A percentile compares a stretch with the other conserved stretches of the same genome.
Conservation (phyloP, 2,888 invertebrate species). For the Drosophila formosana region DNA sequence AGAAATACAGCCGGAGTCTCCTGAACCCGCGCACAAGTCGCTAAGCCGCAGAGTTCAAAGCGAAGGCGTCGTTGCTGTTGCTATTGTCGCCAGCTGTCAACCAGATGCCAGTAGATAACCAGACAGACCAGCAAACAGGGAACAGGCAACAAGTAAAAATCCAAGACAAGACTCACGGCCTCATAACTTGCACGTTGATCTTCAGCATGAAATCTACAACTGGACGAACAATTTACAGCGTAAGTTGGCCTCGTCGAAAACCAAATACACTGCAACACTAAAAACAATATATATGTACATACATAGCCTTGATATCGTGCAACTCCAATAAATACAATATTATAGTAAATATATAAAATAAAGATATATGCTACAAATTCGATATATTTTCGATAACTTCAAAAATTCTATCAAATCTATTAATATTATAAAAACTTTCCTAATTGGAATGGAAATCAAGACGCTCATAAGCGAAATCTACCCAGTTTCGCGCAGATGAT, state of each 20-base stretch:
- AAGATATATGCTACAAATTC: background rate
- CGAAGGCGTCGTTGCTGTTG: conserved; percentile 48
- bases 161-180: conserved; percentile 30
- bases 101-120: conserved; percentile 65
- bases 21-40: conserved; percentile 9
- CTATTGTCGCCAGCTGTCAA: conserved; percentile 57
- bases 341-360: background rate
- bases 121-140: conserved; percentile 32
- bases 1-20: conserved; percentile 21
- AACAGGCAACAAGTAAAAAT: conserved; percentile 15
- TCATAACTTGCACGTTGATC: conserved; percentile 68
- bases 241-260: conserved; percentile 1
- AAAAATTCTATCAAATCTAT: no score
- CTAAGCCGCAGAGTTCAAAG: conserved; percentile 69
- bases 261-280: conserved; percentile 5
- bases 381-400: background rate
- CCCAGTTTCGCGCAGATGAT: background rate
- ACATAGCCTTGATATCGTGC: background rate
- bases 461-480: background rate
- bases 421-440: no score
- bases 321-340: background rate
- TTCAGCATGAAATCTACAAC: conserved; percentile 47
- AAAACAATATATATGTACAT: background rate
- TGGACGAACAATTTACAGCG: conserved; percentile 13
- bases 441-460: background rate